Evolutionary conservation across 2,113 vertebrate species (phyloP), one percentile per base, ranked within the genome.

Genomic region (Colinus virginianus): DNA sequence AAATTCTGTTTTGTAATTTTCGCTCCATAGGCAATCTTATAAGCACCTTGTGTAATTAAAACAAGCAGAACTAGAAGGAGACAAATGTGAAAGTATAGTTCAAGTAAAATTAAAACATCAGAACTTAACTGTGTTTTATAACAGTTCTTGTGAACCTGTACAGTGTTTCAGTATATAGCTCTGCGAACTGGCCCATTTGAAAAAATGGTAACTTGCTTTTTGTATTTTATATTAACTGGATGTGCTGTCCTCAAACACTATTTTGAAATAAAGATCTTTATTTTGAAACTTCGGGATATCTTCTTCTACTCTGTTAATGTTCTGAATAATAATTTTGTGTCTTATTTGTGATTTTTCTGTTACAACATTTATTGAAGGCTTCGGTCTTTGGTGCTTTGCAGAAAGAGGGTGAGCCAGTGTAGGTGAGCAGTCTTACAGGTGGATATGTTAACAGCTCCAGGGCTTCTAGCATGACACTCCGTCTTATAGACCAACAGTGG

Each of bases 181-280:
- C 67, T 69, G 30, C 76, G 83, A 84, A 94, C 81, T 72, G 34
- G 28, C 63, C 38, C 94, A 51, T 91, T 96, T 96, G 87, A 90
- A 90, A 93, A 88, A 82, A 82, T 95, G 84, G 67, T 93, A 94
- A 94, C 64, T 83, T 92, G 67, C 88, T 95, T n/a, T 96, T 87
- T 96, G 87, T 94, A 91, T 85, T 96, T 97, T 97, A 58, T 96
- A 86, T 92, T 92, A 97, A 97, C 93, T 97, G 95, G 96, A 97
- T 93, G 78, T 96, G 77, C 96, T 97, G 97, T 91, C 82, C 75
- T 95, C 93, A 94, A 96, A 97, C 94, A 95, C 91, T 97, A 96
- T 97, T 97, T 98, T 96, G 91, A 98, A 98, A 98, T 97, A 93
- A 96, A 97, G 78, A 97, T 94, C 74, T 97, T 93, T 96, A 96